Conservation (phyloP, 2,797 vertebrate genomes). For the Pteropus rufus region DNA sequence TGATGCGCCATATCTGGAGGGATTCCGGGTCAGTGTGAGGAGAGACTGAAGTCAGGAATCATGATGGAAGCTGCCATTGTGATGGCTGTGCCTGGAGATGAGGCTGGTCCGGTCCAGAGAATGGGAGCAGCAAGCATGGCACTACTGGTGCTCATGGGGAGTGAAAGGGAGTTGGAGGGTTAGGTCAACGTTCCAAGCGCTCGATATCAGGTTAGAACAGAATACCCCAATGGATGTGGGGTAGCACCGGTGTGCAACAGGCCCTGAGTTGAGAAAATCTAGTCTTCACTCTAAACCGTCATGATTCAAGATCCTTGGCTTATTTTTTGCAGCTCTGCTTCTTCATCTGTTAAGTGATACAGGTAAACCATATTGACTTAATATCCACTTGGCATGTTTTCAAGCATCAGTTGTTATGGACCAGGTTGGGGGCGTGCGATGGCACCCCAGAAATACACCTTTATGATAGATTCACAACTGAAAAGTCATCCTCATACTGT, state of each 20-base stretch:
- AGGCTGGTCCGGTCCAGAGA: background rate
- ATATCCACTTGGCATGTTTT: background rate
- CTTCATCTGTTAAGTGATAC: background rate
- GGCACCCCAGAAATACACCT: background rate
- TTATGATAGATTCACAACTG: background rate
- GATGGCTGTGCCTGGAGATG: background rate
- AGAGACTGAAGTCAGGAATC: background rate
- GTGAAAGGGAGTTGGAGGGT: background rate
- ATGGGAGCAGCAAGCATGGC: background rate
- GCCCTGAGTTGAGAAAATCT: background rate
- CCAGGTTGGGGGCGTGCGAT: background rate
- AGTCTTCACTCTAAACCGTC: background rate
- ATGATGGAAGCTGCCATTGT: background rate
- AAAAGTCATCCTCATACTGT: background rate
- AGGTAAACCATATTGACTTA: background rate
- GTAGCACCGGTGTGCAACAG: background rate
- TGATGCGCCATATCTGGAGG: background rate
- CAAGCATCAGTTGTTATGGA: background rate
- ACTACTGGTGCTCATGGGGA: background rate
- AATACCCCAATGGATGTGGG: accelerated
- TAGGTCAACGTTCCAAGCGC: accelerated
- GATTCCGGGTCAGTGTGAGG: background rate
- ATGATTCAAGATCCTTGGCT: background rate
- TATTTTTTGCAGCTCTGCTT: background rate
- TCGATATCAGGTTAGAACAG: background rate